Evolutionary conservation across 2,797 vertebrate species (phyloP), one percentile per base, ranked within the genome.

Genomic region (Mionectes olivaceus): DNA sequence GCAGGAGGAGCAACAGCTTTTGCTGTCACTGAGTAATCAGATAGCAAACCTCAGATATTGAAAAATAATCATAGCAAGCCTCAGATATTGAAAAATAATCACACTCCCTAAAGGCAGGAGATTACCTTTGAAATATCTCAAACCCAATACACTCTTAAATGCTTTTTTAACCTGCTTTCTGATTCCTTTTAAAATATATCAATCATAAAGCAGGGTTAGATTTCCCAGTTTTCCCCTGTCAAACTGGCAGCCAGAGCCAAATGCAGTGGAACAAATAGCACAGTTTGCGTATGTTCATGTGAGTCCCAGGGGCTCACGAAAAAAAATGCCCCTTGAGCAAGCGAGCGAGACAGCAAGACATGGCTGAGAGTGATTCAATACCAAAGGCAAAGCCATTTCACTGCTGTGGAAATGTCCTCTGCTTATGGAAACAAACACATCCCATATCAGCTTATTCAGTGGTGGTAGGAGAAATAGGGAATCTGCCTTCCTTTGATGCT

Each of bases 41-140:
- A 87, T 11, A 61, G 83, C 81, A 87, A 92, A 74, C 32, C 41
- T 67, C 56, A 50, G 52, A 33, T 56, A 9, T 1, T 6, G 59
- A 64, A 83, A 76, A 87, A n/a, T 79, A 84, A 84, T 70, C 35
- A 87, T 11, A 61, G 83, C 81, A 87, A 92, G 70, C n/a, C 41
- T 67, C 56, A 50, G 52, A 33, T 56, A 9, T 1, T 6, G 59
- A 64, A 83, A 76, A 87, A n/a, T 79, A 84, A 84, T 70, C 81
- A 33, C 2, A 0, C 21, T 87, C 30, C 50, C 37, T 63, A 80
- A 27, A 85, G 50, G 28, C 50, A 87, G 50, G 70, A 89, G 39
- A 83, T 71, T 90, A 67, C 63, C 52, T 90, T 10, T 63, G 78
- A 87, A 91, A 50, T 83, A 91, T 17, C 64, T 80, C 74, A 65